Conservation (phyloP, 2,797 vertebrate genomes). For the Amblyraja radiata region DNA sequence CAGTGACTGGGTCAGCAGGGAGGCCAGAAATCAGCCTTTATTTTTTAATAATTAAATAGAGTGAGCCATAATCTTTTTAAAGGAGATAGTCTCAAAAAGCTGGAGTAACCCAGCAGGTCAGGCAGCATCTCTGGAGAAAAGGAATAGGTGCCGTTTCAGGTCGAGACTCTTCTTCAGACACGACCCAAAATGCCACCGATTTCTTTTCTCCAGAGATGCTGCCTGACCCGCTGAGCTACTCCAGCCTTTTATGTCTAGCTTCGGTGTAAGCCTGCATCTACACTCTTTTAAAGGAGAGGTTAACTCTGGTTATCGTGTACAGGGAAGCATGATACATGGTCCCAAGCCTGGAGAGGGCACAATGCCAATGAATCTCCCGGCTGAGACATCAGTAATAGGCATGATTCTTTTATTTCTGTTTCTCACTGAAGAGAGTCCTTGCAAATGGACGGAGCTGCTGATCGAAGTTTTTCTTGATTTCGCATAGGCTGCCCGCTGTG, state of each 20-base stretch:
- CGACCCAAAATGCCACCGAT: too few relatives aligned
- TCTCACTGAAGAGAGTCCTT: slow-evolving; percentile 38
- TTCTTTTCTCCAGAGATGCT: too few relatives aligned
- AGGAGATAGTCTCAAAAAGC: background rate
- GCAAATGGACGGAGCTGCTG: background rate
- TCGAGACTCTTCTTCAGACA: too few relatives aligned
- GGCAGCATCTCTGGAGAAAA: too few relatives aligned
- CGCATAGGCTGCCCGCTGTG: slow-evolving; percentile 8
- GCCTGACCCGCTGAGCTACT: too few relatives aligned
- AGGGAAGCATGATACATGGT: background rate
- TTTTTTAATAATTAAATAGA: background rate
- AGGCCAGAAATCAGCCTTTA: background rate
- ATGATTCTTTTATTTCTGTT: background rate
- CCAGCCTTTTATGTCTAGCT: too few relatives aligned
- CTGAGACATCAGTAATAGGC: background rate
- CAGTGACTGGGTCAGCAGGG: background rate
- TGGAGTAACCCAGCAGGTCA: too few relatives aligned
- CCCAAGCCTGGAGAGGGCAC: too few relatives aligned
- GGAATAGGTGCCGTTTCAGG: too few relatives aligned
- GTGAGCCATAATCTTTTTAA: background rate
- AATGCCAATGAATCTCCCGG: background rate
- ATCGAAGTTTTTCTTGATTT: background rate
- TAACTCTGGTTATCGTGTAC: background rate
- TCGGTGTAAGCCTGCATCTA: too few relatives aligned
- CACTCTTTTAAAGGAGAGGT: slow-evolving; percentile 3